Base-by-base conservation (phyloP, 2,797 vertebrate species). In the Pampus argenteus region DNA sequence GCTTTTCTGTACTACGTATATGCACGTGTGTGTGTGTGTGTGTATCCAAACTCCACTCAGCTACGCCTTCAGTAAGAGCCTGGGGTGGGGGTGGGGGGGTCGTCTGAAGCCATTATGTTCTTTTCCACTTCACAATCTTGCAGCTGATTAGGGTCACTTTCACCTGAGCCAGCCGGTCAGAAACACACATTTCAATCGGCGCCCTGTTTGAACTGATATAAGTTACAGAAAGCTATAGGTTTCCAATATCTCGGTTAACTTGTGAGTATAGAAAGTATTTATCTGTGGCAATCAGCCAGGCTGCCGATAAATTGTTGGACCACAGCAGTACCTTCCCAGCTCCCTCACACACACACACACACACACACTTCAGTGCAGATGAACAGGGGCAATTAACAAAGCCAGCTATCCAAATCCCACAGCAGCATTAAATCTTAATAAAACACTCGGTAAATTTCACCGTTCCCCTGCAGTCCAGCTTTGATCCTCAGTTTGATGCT, bases 81-180 rank as follows among this genome's bases (percentile, higher is more conserved):
- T 2, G 40, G 13, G 74, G 83, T n/a, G n/a, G n/a, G n/a, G n/a
- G n/a, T n/a, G n/a, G n/a, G n/a, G n/a, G n/a, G n/a, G n/a, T n/a
- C n/a, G 69, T 75, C 67, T 64, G 65, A 68, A 36, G 48, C 66
- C 69, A 86, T 88, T 76, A 87, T 78, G 74, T 54, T 80, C 68
- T 71, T 66, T 66, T 84, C 82, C 68, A 70, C 80, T 73, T 80
- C 69, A 73, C 70, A 81, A 72, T 76, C 79, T 76, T 63, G 4
- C 69, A 75, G 55, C 66, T 86, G 82, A 88, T 89, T 87, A 83
- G 81, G 73, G 87, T 70, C 69, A 83, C 82, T 82, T 78, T 86
- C 85, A 88, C 83, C 84, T 84, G 78, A 83, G 71, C 65, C 74
- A 59, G 62, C 23, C 55, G 15, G 22, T 7, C 25, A 66, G 20